phyloP scores from a whole-genome alignment of 2,113 vertebrate genomes.

The Corythaeola cristata region DNA sequence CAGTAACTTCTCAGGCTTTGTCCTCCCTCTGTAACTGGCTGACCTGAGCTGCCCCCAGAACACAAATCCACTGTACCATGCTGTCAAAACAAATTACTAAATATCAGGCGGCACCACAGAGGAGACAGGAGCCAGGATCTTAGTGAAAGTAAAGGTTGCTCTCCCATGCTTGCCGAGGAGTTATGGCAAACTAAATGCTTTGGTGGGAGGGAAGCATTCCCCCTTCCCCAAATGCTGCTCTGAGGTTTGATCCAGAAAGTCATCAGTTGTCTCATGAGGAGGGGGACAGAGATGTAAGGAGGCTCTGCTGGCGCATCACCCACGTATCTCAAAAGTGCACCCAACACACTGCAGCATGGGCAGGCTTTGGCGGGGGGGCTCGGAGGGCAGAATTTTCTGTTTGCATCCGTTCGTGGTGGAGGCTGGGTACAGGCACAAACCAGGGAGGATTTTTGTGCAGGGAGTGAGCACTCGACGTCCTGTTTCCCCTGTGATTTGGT shows the following conservation, averaged over 20 bases:
- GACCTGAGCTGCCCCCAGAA: slow-evolving; percentile 45
- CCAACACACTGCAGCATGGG: rapidly evolving
- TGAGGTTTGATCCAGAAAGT: neutral
- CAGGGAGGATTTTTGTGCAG: neutral
- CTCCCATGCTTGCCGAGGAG: neutral
- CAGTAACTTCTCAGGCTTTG: slow-evolving; percentile 37
- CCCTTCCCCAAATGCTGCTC: neutral
- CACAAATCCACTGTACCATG: neutral
- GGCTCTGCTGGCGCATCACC: neutral
- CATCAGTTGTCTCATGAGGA: neutral
- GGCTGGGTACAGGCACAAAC: neutral
- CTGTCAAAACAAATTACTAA: slow-evolving; percentile 54
- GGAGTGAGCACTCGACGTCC: neutral
- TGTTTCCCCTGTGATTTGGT: rapidly evolving
- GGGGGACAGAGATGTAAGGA: neutral
- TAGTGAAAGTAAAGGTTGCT: neutral
- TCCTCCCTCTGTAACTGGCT: neutral
- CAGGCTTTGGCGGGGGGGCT: neutral
- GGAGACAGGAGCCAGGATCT: neutral
- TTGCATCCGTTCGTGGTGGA: neutral
- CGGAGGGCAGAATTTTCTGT: neutral
- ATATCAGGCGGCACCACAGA: neutral
- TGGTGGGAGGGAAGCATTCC: neutral
- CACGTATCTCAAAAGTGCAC: rapidly evolving
- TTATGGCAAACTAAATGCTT: neutral